These are phyloP conservation scores for Lithobates pipiens DNA, from an alignment of 2,797 vertebrate genomes.

Conservation along the genomic window DNA sequence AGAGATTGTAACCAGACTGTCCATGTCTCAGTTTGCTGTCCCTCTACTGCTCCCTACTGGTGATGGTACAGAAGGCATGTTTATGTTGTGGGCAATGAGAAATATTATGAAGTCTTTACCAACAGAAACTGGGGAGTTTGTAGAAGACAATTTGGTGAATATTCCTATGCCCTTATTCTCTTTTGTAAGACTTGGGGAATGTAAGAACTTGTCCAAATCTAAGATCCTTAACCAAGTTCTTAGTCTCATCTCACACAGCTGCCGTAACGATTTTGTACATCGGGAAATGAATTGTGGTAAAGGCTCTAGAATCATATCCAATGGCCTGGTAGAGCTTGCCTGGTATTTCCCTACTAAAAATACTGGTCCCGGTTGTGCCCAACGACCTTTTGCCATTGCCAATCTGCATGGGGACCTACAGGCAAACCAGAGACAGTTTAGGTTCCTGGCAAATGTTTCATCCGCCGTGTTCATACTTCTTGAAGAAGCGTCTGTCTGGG, in stretches of 20 bases:
- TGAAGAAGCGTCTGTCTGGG: too few relatives aligned
- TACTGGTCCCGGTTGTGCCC: too few relatives aligned
- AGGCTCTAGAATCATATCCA: constrained; percentile 66
- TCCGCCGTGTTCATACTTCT: too few relatives aligned
- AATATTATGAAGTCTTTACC: constrained; percentile 76
- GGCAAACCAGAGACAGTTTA: too few relatives aligned
- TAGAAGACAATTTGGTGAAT: constrained; percentile 76
- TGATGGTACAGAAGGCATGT: constrained; percentile 65
- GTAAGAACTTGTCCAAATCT: constrained; percentile 79
- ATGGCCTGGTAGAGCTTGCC: constrained; percentile 81
- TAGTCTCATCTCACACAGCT: constrained; percentile 66
- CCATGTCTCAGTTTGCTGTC: constrained; percentile 84
- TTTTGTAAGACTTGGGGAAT: constrained; percentile 70
- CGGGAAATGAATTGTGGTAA: constrained; percentile 77
- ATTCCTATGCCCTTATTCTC: constrained; percentile 69
- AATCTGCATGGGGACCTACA: too few relatives aligned
- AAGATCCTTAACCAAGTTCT: constrained; percentile 78
- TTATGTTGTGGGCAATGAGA: constrained; percentile 83
- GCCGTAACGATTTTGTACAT: constrained; percentile 80
- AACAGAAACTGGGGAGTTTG: constrained; percentile 55
- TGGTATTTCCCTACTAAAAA: constrained; percentile 76
- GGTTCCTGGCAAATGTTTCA: too few relatives aligned
- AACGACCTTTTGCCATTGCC: too few relatives aligned
- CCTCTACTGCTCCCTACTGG: constrained; percentile 79
- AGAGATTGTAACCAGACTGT: constrained; percentile 81